These are phyloP conservation scores for Actinopyga echinites DNA, from an alignment of 53 echinoderm and acorn worm species.

Conservation along the genomic window DNA sequence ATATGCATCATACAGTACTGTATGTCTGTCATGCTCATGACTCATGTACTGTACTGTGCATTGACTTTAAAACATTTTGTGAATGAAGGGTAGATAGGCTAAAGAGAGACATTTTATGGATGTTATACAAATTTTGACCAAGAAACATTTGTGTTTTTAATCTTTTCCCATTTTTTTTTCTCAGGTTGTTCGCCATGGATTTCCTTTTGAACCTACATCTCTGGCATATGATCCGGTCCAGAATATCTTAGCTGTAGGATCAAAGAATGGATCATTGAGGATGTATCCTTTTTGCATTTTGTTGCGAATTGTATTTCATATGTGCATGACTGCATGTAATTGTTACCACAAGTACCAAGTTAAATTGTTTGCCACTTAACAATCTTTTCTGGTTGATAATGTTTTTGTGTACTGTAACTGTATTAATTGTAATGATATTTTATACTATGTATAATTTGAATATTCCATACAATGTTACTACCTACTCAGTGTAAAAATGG, in stretches of 20 bases:
- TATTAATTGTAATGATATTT: too few relatives aligned
- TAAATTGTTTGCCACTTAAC: too few relatives aligned
- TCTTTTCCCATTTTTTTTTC: slow-evolving; percentile 1
- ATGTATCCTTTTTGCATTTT: slow-evolving; percentile 85
- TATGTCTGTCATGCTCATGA: too few relatives aligned
- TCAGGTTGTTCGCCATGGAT: slow-evolving; percentile 99
- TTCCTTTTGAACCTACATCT: slow-evolving; percentile 94
- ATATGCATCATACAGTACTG: too few relatives aligned
- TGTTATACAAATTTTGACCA: not conserved
- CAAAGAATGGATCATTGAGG: slow-evolving; percentile 93
- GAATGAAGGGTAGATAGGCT: not conserved
- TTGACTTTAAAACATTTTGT: too few relatives aligned
- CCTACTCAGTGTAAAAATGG: too few relatives aligned
- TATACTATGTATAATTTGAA: too few relatives aligned
- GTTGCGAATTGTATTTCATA: not conserved
- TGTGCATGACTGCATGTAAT: not conserved
- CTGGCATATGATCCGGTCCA: slow-evolving; percentile 99
- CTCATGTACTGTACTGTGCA: too few relatives aligned
- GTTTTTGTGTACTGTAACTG: too few relatives aligned
- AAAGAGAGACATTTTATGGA: not conserved
- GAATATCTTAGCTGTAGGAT: slow-evolving; percentile 94
- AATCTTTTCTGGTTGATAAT: too few relatives aligned
- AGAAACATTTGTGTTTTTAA: not conserved
- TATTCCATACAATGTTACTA: too few relatives aligned
- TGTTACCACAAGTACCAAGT: not conserved